Percentiles rank a stretch among this genome's conserved stretches.
phyloP scores from a whole-genome alignment of 2,888 invertebrate genomes.

The Hydriomena furcata region DNA sequence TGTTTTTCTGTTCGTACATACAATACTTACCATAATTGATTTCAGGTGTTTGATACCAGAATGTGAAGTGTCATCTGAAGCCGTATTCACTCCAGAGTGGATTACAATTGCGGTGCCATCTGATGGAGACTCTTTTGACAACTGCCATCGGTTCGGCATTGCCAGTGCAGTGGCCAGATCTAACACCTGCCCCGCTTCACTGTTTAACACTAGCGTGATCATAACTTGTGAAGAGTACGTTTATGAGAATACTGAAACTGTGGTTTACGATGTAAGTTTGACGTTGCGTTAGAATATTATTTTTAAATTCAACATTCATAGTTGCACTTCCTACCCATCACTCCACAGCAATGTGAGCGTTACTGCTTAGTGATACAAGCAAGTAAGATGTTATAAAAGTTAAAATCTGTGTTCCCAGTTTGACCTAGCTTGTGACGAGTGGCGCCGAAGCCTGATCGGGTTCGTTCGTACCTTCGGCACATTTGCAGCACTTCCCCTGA shows the following conservation, averaged over 20 bases:
- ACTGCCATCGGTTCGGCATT: conserved; percentile 58
- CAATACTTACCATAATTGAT: too few species aligned
- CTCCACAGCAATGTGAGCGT: too few species aligned
- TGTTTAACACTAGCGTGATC: conserved; percentile 36
- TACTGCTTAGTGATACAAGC: too few species aligned
- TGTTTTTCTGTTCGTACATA: too few species aligned
- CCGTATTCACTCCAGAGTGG: conserved; percentile 68
- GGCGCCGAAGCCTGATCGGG: conserved; percentile 88
- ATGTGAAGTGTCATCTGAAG: conserved; percentile 43
- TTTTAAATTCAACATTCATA: too few species aligned
- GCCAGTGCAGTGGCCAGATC: background rate
- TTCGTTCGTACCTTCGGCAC: conserved; percentile 87
- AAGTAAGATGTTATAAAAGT: too few species aligned
- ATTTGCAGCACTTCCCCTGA: conserved; percentile 86
- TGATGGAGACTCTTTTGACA: conserved; percentile 44
- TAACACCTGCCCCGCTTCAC: conserved; percentile 36
- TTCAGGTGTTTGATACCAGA: conserved; percentile 55
- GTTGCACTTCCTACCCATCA: too few species aligned
- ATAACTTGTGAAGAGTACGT: conserved; percentile 42
- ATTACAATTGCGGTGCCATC: conserved; percentile 65
- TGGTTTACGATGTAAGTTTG: conserved; percentile 48
- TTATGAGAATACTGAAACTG: conserved; percentile 43
- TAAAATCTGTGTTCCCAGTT: conserved; percentile 65
- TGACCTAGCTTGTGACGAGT: conserved; percentile 85
- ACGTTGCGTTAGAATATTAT: too few species aligned